A percentile compares a stretch with the other conserved stretches of the same genome.
phyloP scores from a whole-genome alignment of 2,113 vertebrate genomes.

The Paramisgurnus dabryanus region DNA sequence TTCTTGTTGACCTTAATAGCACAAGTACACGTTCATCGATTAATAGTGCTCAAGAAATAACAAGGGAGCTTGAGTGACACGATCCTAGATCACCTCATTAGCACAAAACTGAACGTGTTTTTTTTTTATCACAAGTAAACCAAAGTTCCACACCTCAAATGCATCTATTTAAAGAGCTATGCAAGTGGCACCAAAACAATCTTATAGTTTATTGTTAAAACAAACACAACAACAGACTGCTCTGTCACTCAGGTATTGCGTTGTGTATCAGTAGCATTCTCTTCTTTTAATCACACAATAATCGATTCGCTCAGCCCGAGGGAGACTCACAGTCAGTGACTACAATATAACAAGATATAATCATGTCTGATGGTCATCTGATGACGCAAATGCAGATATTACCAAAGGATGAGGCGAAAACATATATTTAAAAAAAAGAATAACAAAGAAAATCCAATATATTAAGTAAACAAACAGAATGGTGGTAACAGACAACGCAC shows the following conservation, averaged over 20 bases:
- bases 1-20: neutral
- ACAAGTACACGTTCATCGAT: neutral
- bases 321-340: neutral
- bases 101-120: constrained; percentile 5
- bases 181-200: neutral
- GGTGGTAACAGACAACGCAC: neutral
- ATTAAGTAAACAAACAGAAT: constrained; percentile 19
- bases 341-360: constrained; percentile 3
- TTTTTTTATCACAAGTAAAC: neutral
- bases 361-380: neutral
- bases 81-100: constrained; percentile 22
- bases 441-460: neutral
- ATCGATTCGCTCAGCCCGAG: constrained; percentile 8
- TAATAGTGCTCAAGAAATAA: neutral
- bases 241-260: neutral
- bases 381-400: neutral
- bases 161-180: constrained; percentile 19
- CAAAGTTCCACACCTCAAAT: constrained; percentile 16
- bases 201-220: neutral
- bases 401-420: neutral
- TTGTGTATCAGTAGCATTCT: neutral
- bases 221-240: neutral
- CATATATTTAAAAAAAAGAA: neutral
- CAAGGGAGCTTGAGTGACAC: neutral
- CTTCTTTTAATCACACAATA: constrained; percentile 8